Conservation (phyloP, 2,888 invertebrate genomes). For the Zaprionus obscuricornis region DNA sequence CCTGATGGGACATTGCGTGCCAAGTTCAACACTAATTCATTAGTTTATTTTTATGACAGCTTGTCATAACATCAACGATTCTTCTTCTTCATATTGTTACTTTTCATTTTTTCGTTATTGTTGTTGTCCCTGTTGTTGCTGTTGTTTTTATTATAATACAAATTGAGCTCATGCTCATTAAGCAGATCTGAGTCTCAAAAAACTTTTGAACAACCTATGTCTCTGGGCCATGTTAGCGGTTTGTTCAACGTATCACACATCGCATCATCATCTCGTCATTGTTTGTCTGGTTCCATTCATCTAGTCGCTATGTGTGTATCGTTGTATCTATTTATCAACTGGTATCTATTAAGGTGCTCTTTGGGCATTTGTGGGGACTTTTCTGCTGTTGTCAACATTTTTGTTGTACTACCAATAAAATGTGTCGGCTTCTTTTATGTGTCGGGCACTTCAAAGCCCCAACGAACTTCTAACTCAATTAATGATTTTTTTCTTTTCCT, state of each 20-base stretch:
- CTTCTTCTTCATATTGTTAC: too few species aligned
- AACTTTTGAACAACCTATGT: conserved; percentile 64
- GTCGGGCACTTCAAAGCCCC: conserved; percentile 68
- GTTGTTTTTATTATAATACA: conserved; percentile 40
- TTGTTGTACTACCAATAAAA: conserved; percentile 77
- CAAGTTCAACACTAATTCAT: conserved; percentile 49
- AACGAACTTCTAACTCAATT: conserved; percentile 76
- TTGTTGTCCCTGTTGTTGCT: conserved; percentile 3
- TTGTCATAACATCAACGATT: conserved; percentile 76
- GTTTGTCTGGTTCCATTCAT: conserved; percentile 33
- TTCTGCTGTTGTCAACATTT: conserved; percentile 78
- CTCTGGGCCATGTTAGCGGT: conserved; percentile 77
- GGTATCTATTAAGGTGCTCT: conserved; percentile 15
- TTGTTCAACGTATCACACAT: conserved; percentile 32
- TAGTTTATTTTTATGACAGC: conserved; percentile 80
- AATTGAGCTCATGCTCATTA: conserved; percentile 68
- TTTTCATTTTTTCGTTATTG: conserved; percentile 5
- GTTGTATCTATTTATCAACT: conserved; percentile 28
- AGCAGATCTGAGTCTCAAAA: conserved; percentile 59
- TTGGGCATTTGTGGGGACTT: conserved; percentile 76
- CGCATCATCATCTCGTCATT: conserved; percentile 44
- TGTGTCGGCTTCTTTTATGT: conserved; percentile 68
- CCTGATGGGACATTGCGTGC: conserved; percentile 25
- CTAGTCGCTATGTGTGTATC: conserved; percentile 28
- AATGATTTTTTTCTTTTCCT: conserved; percentile 73